A percentile compares a stretch with the other conserved stretches of the same genome.
Evolutionary conservation across 30 jellyfish, hydroid and myxozoan species (phyloP).

Genomic region (Turritopsis dohrnii): DNA sequence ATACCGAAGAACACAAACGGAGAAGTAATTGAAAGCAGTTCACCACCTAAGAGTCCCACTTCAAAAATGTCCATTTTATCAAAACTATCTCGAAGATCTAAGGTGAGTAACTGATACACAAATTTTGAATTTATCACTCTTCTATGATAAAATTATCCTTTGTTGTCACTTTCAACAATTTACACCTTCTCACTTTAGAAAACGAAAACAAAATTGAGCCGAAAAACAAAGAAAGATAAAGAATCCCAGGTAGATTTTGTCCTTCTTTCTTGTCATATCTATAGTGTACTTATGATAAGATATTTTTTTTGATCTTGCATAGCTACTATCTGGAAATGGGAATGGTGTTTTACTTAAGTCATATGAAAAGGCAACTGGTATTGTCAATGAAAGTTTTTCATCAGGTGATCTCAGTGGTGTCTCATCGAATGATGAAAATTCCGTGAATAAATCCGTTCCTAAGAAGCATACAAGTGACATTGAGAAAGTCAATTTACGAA

Average conservation of each 20-base stretch:
- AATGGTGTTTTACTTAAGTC: not conserved
- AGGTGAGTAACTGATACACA: no score
- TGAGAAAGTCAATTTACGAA: not conserved
- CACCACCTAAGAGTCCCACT: slow-evolving; percentile 34
- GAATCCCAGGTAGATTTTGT: not conserved
- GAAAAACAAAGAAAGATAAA: slow-evolving; percentile 10
- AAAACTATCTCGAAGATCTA: slow-evolving; percentile 63
- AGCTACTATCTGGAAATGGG: not conserved
- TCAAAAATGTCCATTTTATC: slow-evolving; percentile 59
- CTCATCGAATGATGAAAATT: slow-evolving; percentile 1
- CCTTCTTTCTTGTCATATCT: not conserved
- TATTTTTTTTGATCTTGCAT: not conserved
- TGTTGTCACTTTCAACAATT: not conserved
- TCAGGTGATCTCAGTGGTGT: not conserved
- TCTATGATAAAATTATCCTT: not conserved
- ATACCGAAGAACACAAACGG: not conserved
- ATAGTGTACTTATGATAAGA: not conserved
- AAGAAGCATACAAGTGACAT: not conserved
- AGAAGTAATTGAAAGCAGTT: not conserved
- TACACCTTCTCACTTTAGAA: not conserved
- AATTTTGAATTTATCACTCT: not conserved
- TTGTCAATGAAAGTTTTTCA: slow-evolving; percentile 1
- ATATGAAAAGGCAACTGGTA: not conserved
- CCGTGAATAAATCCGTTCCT: not conserved
- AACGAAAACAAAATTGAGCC: slow-evolving; percentile 5